Evolutionary conservation across 2,888 invertebrate species (phyloP).

Genomic region (Cremastinae sp.): DNA sequence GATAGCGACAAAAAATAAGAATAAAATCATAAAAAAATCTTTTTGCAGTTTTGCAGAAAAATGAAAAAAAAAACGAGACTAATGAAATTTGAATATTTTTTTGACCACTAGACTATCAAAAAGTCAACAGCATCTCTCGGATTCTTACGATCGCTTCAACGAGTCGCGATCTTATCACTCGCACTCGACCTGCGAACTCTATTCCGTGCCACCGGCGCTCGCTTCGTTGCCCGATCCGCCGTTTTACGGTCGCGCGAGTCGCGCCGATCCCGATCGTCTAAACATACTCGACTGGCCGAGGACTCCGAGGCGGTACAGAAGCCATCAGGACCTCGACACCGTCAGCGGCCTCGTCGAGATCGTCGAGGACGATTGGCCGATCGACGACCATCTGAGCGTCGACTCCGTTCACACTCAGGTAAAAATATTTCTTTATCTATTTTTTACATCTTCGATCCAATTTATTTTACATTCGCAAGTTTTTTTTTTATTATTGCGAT

Average conservation of each 20-base stretch:
- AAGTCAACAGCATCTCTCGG: constrained; percentile 78
- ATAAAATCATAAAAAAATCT: too few species aligned
- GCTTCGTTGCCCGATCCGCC: constrained; percentile 72
- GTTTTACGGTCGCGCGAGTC: constrained; percentile 65
- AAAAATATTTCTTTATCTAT: constrained; percentile 38
- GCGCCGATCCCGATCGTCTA: constrained; percentile 72
- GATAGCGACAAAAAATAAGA: too few species aligned
- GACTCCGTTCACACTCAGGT: constrained; percentile 79
- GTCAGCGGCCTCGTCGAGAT: constrained; percentile 79
- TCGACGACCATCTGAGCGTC: constrained; percentile 76
- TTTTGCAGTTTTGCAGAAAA: too few species aligned
- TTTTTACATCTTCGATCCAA: neutral
- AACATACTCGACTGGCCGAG: constrained; percentile 79
- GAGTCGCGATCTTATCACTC: constrained; percentile 73
- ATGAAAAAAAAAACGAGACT: too few species aligned
- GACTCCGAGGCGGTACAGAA: constrained; percentile 73
- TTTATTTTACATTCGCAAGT: too few species aligned
- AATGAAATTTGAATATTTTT: neutral
- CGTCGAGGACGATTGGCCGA: constrained; percentile 77
- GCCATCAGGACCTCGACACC: constrained; percentile 77
- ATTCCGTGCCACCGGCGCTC: constrained; percentile 71
- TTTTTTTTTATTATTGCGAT: too few species aligned
- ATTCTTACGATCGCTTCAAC: constrained; percentile 75
- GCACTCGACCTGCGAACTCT: constrained; percentile 75
- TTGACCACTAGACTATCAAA: constrained; percentile 73